phyloP scores from a whole-genome alignment of 2,797 vertebrate genomes.

The Pseudochirops cupreus region DNA sequence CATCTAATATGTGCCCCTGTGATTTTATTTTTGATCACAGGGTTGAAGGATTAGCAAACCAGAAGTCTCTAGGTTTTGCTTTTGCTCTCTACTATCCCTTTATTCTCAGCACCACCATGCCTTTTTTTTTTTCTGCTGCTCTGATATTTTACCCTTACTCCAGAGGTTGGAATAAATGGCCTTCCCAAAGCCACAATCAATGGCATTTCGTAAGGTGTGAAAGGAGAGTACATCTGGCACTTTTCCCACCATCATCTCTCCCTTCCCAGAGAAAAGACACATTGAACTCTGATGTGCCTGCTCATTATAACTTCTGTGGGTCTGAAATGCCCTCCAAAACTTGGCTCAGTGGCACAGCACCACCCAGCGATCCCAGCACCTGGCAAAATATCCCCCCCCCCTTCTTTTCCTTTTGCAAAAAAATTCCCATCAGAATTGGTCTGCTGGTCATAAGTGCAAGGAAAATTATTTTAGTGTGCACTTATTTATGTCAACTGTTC shows the following conservation, averaged over 20 bases:
- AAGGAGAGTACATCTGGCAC: slow-evolving; percentile 54
- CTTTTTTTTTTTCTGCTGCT: neutral
- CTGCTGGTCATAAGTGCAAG: slow-evolving; percentile 62
- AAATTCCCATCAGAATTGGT: slow-evolving; percentile 40
- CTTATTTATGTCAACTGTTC: slow-evolving; percentile 75
- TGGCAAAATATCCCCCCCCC: slow-evolving; percentile 33
- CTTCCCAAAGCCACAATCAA: slow-evolving; percentile 25
- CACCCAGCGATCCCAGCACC: slow-evolving; percentile 3
- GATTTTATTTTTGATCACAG: neutral
- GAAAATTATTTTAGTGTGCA: slow-evolving; percentile 81
- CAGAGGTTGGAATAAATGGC: slow-evolving; percentile 53
- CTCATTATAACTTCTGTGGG: slow-evolving; percentile 26
- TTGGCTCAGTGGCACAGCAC: neutral
- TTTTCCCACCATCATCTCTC: neutral
- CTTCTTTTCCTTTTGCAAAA: neutral
- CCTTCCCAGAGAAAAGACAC: slow-evolving; percentile 27
- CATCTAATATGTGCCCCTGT: neutral
- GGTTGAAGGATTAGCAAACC: neutral
- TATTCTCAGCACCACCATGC: neutral
- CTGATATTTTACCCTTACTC: slow-evolving; percentile 48
- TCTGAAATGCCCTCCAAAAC: slow-evolving; percentile 6
- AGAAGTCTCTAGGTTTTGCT: neutral
- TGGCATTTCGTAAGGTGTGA: slow-evolving; percentile 61
- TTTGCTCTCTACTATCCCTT: neutral
- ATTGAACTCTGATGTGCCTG: neutral